Percentiles rank a stretch among this genome's conserved stretches.
These are phyloP conservation scores for Tipula unca DNA, from an alignment of 2,888 invertebrate genomes.

Conservation along the genomic window DNA sequence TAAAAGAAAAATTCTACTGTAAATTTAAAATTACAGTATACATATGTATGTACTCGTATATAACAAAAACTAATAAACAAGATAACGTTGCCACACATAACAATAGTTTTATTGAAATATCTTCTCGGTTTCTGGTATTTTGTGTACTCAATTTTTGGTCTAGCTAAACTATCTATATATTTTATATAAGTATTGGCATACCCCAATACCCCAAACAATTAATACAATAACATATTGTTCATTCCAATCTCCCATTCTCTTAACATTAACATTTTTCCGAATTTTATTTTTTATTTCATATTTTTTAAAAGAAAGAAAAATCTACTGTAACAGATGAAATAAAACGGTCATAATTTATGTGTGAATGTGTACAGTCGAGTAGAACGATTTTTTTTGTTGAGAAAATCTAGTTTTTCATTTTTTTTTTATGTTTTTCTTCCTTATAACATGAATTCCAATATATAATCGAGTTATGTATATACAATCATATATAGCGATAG, in stretches of 20 bases:
- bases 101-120: neutral
- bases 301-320: neutral
- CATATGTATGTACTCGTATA: too few relatives aligned
- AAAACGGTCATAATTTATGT: neutral
- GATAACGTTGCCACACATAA: neutral
- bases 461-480: neutral
- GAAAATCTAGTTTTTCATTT: neutral
- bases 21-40: neutral
- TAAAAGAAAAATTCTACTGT: neutral
- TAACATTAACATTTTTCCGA: neutral
- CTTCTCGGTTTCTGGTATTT: neutral
- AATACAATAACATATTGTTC: neutral
- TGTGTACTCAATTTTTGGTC: neutral
- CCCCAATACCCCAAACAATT: neutral
- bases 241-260: neutral
- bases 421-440: neutral
- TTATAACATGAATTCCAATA: neutral
- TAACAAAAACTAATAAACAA: neutral
- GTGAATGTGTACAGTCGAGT: neutral
- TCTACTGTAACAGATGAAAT: slow-evolving; percentile 8
- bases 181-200: neutral
- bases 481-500: too few relatives aligned
- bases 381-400: neutral
- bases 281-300: neutral
- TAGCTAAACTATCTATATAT: neutral